Base-by-base conservation (phyloP, 2,113 vertebrate genomes). In the Platanista minor region DNA sequence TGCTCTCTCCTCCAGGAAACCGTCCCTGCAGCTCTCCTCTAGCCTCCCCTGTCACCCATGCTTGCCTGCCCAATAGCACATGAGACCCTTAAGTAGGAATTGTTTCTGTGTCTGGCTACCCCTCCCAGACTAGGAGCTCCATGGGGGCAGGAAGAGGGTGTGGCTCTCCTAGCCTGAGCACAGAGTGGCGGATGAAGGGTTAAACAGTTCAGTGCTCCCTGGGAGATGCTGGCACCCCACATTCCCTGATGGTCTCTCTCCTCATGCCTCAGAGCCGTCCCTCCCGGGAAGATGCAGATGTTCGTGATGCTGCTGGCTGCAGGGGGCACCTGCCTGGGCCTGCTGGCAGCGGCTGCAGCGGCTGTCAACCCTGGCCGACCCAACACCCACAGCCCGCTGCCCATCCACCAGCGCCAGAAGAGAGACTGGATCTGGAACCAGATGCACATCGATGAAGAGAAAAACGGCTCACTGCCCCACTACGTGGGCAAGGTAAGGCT, bases 351-450 rank as follows among this genome's bases (percentile, higher is more conserved):
- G 46, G 49, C 49, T 6, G 14, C 49, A 11, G 52, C n/a, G 0
- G 62, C 7, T 3, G 0, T 57, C 29, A 33, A 69, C 89, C 25
- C 78, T 52, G 27, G 62, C 86, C 91, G 5, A 1, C 52, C 0
- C 1, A 57, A 94, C 20, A 1, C 18, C 8, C n/a, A 33, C 13
- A 0, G 80, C 81, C 5, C 49, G 8, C 85, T 33, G 13, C 90
- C 43, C 13, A 3, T 6, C 49, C 98, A 98, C 83, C 98, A 80
- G 92, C 98, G 99, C 82, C 97, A 98, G 62, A 99, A 99, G 93
- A 99, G 99, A 97, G 98, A 98, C 2, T 99, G 99, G 99, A 98
- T 99, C 95, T 99, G 99, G 99, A 99, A 99, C 96, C 98, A 98
- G 59, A 98, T 99, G 97, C 99, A 98, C 12, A 99, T 99, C 52